phyloP scores from a whole-genome alignment of 2,113 vertebrate species.

The Glaucomys volans region DNA sequence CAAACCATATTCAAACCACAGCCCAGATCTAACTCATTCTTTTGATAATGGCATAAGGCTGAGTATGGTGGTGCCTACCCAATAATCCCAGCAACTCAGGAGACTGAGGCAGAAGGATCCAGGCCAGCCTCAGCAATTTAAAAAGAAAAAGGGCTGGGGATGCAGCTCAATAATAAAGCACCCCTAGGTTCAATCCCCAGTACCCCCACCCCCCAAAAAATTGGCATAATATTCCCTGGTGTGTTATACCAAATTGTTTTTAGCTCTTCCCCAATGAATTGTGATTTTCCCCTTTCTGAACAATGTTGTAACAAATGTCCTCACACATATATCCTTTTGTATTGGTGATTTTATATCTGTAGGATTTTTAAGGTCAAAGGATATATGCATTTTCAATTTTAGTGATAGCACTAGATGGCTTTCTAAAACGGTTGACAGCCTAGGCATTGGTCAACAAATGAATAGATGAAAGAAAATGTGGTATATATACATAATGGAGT shows the following conservation, averaged over 20 bases:
- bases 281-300: neutral
- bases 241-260: neutral
- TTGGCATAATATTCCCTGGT: neutral
- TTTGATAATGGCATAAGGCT: neutral
- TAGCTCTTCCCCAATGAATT: neutral
- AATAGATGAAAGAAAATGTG: no score
- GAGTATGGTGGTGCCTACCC: no score
- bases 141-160: no score
- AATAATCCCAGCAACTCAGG: no score
- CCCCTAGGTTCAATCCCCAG: no score
- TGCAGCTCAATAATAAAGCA: no score
- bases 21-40: neutral
- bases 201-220: no score
- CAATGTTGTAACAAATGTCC: neutral
- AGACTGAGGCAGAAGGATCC: no score
- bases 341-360: neutral
- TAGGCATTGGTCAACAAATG: no score
- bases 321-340: neutral
- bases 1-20: neutral
- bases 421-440: neutral
- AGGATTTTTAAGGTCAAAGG: neutral
- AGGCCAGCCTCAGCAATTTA: no score
- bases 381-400: neutral
- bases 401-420: neutral
- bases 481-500: no score